Percentiles rank a stretch among this genome's conserved stretches.
These are phyloP conservation scores for Macrophya annulata DNA, from an alignment of 2,888 invertebrate genomes.

Conservation along the genomic window DNA sequence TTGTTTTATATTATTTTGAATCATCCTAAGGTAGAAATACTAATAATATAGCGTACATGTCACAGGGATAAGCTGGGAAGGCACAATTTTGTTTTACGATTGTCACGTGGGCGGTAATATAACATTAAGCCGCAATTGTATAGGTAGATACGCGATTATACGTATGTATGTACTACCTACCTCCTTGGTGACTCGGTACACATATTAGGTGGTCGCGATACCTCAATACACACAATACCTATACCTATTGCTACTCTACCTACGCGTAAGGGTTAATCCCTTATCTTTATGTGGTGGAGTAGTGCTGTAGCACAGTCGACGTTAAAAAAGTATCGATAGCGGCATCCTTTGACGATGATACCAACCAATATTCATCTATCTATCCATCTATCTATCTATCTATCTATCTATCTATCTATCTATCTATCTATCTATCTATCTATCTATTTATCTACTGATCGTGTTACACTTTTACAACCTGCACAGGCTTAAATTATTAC, in stretches of 20 bases:
- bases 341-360: conserved; percentile 53
- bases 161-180: background rate
- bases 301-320: background rate
- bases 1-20: too few species aligned
- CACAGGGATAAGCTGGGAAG: background rate
- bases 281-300: background rate
- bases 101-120: background rate
- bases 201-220: background rate
- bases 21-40: too few species aligned
- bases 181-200: background rate
- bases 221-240: background rate
- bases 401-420: background rate
- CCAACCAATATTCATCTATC: background rate
- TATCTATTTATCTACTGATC: background rate
- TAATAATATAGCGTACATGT: background rate
- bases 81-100: background rate
- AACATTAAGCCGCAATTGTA: background rate
- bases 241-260: background rate
- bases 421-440: background rate
- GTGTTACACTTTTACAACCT: background rate
- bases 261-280: conserved; percentile 26
- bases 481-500: background rate
- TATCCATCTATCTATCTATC: background rate
- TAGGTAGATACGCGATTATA: background rate
- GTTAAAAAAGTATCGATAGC: conserved; percentile 46